Conservation (phyloP, 2,113 vertebrate species). For the Xerus inauris region DNA sequence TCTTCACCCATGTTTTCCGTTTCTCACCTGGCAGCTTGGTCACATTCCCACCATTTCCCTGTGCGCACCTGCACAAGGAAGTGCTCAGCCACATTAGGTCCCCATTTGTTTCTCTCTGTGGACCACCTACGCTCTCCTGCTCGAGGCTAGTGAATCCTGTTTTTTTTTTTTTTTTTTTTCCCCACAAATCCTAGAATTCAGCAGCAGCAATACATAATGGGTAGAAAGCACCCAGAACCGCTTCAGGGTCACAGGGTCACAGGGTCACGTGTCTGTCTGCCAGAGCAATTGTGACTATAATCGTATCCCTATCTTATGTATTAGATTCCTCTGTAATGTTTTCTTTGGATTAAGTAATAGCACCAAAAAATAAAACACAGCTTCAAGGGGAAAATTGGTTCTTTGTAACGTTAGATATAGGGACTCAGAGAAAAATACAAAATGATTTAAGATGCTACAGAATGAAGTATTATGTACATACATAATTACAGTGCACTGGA, state of each 20-base stretch:
- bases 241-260: rapidly evolving
- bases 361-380: neutral
- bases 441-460: neutral
- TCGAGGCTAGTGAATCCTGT: neutral
- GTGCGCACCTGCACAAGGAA: rapidly evolving
- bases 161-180: neutral
- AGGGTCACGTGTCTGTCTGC: rapidly evolving
- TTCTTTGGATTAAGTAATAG: neutral
- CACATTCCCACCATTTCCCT: neutral
- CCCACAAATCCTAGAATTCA: neutral
- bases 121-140: rapidly evolving
- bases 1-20: neutral
- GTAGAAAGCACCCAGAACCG: rapidly evolving
- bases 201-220: rapidly evolving
- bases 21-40: neutral
- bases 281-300: neutral
- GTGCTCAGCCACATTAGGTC: rapidly evolving
- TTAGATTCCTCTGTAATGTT: neutral
- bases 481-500: neutral
- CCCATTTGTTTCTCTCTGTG: rapidly evolving
- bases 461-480: neutral
- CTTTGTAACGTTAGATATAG: neutral
- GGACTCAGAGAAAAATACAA: neutral
- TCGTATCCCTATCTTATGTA: neutral
- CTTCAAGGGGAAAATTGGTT: neutral